phyloP scores from a whole-genome alignment of 1,140 invertebrate genomes.

The Pseudoatta argentina region DNA sequence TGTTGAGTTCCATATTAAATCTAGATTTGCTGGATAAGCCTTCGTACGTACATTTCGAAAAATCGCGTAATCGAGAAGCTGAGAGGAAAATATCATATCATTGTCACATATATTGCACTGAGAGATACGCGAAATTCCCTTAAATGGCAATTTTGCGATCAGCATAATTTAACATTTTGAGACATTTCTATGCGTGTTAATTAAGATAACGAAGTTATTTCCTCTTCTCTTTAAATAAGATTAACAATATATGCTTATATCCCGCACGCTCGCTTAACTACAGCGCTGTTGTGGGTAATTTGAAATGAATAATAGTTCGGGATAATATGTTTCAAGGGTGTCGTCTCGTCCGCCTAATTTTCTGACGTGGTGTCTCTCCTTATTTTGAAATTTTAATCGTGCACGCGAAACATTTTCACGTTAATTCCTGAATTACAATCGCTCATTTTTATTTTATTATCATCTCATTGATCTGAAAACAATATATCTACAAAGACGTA shows the following conservation, averaged over 20 bases:
- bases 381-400: neutral
- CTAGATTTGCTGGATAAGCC: neutral
- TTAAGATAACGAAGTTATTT: constrained; percentile 38
- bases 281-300: constrained; percentile 1
- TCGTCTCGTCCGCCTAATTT: neutral
- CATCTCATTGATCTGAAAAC: neutral
- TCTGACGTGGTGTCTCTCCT: neutral
- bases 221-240: constrained; percentile 14
- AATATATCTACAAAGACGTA: neutral
- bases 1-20: constrained; percentile 41
- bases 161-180: constrained; percentile 2
- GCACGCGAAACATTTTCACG: neutral
- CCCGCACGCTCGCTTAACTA: neutral
- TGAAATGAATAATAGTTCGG: constrained; percentile 11
- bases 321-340: constrained; percentile 25
- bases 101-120: neutral
- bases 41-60: neutral
- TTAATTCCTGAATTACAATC: neutral
- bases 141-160: neutral
- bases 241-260: constrained; percentile 24
- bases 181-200: constrained; percentile 9
- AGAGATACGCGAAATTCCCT: neutral
- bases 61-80: constrained; percentile 8
- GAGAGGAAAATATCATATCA: neutral
- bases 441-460: neutral